phyloP scores from a whole-genome alignment of 2,797 vertebrate species.

The Phrynocephalus vlangalii region DNA sequence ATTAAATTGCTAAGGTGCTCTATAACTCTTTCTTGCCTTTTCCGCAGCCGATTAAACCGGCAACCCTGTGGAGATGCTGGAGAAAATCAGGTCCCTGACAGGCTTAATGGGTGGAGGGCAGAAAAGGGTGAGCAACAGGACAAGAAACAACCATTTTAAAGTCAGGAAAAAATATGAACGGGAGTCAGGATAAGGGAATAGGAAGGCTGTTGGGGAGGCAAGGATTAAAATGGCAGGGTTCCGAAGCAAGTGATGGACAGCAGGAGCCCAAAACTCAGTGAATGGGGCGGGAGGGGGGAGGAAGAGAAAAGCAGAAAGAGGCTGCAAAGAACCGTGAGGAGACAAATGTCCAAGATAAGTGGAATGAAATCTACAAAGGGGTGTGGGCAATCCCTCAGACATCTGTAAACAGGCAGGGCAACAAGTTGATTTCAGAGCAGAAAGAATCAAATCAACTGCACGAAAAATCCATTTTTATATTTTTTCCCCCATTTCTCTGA shows the following conservation, averaged over 20 bases:
- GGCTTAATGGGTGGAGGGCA: background rate
- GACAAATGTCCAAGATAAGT: background rate
- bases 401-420: background rate
- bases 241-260: background rate
- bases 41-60: background rate
- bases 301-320: background rate
- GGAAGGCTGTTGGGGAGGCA: too few relatives aligned
- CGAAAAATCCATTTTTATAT: too few relatives aligned
- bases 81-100: background rate
- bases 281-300: too few relatives aligned
- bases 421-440: background rate
- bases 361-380: background rate
- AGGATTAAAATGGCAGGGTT: background rate
- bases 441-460: background rate
- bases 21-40: background rate
- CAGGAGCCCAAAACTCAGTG: too few relatives aligned
- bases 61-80: background rate
- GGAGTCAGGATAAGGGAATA: background rate
- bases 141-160: background rate
- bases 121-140: too few relatives aligned
- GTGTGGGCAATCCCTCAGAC: background rate
- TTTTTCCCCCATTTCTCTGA: too few relatives aligned
- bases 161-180: background rate
- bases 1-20: background rate
- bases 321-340: background rate